phyloP scores from a whole-genome alignment of 2,797 vertebrate genomes.

The Enteromius mattozi region DNA sequence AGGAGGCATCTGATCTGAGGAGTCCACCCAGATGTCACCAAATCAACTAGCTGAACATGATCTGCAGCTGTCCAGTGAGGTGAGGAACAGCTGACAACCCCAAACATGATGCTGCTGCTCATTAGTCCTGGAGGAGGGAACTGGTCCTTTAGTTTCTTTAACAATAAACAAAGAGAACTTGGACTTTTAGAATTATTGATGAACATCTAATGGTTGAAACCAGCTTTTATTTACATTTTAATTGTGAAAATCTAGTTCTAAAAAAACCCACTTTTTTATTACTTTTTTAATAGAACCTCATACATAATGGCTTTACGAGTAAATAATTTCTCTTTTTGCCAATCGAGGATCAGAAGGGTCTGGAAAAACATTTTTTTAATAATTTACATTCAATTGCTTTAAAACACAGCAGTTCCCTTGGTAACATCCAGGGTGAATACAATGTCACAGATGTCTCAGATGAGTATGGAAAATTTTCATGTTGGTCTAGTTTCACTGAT shows the following conservation, averaged over 20 bases:
- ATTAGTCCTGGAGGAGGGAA: neutral
- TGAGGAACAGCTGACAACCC: slow-evolving; percentile 35
- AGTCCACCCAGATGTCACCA: slow-evolving; percentile 8
- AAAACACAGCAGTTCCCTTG: neutral
- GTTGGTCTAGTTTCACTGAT: neutral
- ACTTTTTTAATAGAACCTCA: neutral
- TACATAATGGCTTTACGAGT: neutral
- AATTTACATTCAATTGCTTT: slow-evolving; percentile 2
- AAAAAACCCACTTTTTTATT: neutral
- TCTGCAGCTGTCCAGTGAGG: slow-evolving; percentile 4
- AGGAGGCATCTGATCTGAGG: slow-evolving; percentile 20
- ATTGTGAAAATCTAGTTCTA: neutral
- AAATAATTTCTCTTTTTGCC: neutral
- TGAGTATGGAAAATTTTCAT: neutral
- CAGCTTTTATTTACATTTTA: neutral
- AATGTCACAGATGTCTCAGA: neutral
- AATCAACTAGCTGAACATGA: neutral
- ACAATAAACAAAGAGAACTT: neutral
- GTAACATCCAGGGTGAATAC: slow-evolving; percentile 23
- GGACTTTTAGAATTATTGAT: neutral
- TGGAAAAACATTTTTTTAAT: neutral
- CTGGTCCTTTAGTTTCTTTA: neutral
- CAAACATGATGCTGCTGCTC: slow-evolving; percentile 10
- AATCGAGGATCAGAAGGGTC: neutral
- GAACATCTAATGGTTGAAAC: neutral